Evolutionary conservation across 2,797 vertebrate species (phyloP), one percentile per base, ranked within the genome.

Genomic region (Poeciliopsis gracilis): DNA sequence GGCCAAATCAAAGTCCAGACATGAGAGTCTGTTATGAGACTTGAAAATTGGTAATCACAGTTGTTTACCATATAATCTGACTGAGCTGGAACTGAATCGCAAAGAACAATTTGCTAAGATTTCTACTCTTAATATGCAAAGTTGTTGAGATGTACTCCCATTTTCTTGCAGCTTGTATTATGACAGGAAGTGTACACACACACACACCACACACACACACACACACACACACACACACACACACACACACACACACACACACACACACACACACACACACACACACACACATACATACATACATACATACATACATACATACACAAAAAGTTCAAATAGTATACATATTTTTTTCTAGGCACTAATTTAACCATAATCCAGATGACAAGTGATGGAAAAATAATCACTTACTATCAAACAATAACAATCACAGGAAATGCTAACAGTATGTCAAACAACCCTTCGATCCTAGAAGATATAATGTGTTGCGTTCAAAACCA

Each of bases 401-500:
- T n/a, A 36, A 33, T 61, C 13, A 33, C 3, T 36, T 33, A 18
- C 15, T 30, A 16, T 16, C 15, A 61, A 33, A 61, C 5, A 36
- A 63, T 15, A 59, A 30, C n/a, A 59, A 59, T 61, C 2, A 61
- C 1, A 61, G 57, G 30, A 30, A 33, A 33, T 18, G 57, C 6
- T 8, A n/a, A n/a, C 53, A 12, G 25, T 57, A n/a, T 28, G 53
- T 57, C 53, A 57, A 55, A n/a, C 25, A 28, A n/a, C 53, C 11
- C 53, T 57, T n/a, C 53, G 25, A n/a, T 49, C 47, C 33, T 1
- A 33, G 49, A 41, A 33, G 7, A 75, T 33, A 33, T 72, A 75
- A 71, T 47, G 66, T 59, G 87, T 46, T 80, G 86, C 89, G 15
- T 93, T 92, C 83, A 89, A 0, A 28, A n/a, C 0, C 41, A 41